These are phyloP conservation scores for Microctenopoma steveboyesi DNA, from an alignment of 2,797 vertebrate genomes.

Conservation along the genomic window DNA sequence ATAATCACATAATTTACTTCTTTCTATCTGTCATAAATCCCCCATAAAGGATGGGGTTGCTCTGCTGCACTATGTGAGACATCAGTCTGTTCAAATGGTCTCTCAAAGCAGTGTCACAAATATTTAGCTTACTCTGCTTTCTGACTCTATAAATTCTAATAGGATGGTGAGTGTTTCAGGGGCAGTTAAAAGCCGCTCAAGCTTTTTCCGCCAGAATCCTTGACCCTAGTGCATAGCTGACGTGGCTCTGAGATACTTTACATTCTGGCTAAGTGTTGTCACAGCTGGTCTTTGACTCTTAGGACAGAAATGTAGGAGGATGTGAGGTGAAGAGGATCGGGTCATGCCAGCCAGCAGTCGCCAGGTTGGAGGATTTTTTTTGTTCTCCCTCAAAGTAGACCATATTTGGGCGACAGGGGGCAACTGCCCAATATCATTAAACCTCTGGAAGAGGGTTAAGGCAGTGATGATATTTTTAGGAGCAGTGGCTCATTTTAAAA, in stretches of 20 bases:
- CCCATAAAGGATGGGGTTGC: too few relatives aligned
- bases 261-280: not conserved
- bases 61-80: not conserved
- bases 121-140: constrained; percentile 27
- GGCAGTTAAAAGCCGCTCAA: constrained; percentile 13
- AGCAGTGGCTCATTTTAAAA: constrained; percentile 10
- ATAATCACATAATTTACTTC: not conserved
- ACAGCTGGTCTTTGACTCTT: constrained; percentile 1
- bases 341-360: not conserved
- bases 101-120: constrained; percentile 9
- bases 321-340: constrained; percentile 7
- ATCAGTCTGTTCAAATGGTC: not conserved
- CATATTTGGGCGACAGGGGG: not conserved
- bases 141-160: constrained; percentile 4
- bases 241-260: not conserved
- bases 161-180: constrained; percentile 6
- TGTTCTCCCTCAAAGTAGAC: not conserved
- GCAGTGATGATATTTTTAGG: not conserved
- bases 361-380: not conserved
- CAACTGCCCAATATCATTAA: not conserved
- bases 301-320: not conserved
- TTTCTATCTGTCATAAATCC: constrained; percentile 1
- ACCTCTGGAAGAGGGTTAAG: constrained; percentile 6
- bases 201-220: not conserved
- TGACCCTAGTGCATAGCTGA: not conserved